Evolutionary conservation across 1,140 invertebrate genomes (phyloP).

Genomic region (Nephotettix cincticeps): DNA sequence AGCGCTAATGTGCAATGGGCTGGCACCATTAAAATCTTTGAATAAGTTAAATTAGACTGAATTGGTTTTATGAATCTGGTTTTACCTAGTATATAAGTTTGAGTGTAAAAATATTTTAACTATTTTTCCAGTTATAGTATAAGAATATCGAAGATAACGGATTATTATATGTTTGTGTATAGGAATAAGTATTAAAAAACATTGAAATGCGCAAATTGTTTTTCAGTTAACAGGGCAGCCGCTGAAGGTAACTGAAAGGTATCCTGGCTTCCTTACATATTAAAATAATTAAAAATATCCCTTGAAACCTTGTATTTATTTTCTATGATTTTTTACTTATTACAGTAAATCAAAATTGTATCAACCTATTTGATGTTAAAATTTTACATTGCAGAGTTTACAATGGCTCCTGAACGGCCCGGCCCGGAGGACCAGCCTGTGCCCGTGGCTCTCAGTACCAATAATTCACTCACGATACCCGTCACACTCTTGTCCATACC

Average conservation of each 20-base stretch:
- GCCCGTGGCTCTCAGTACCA: slow-evolving; percentile 23
- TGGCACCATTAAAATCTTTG: too few relatives aligned
- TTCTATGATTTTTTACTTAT: neutral
- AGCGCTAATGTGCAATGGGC: too few relatives aligned
- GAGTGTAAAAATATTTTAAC: too few relatives aligned
- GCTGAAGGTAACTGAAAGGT: neutral
- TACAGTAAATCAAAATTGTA: neutral
- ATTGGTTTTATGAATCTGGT: too few relatives aligned
- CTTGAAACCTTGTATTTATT: neutral
- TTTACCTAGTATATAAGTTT: too few relatives aligned
- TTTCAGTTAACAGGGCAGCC: neutral
- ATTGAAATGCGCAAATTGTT: too few relatives aligned
- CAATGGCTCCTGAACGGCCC: slow-evolving; percentile 35
- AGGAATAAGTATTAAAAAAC: too few relatives aligned
- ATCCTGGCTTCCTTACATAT: neutral
- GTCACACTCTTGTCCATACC: slow-evolving; percentile 12
- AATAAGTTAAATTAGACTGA: too few relatives aligned
- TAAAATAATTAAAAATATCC: neutral
- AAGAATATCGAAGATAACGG: too few relatives aligned
- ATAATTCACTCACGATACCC: slow-evolving; percentile 22
- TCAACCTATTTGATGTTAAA: neutral
- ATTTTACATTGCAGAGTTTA: slow-evolving; percentile 11
- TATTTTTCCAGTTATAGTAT: too few relatives aligned
- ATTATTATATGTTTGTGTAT: too few relatives aligned
- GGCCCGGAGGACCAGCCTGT: slow-evolving; percentile 29